phyloP scores from a whole-genome alignment of 2,113 vertebrate genomes.

The Cyanocitta stelleri region DNA sequence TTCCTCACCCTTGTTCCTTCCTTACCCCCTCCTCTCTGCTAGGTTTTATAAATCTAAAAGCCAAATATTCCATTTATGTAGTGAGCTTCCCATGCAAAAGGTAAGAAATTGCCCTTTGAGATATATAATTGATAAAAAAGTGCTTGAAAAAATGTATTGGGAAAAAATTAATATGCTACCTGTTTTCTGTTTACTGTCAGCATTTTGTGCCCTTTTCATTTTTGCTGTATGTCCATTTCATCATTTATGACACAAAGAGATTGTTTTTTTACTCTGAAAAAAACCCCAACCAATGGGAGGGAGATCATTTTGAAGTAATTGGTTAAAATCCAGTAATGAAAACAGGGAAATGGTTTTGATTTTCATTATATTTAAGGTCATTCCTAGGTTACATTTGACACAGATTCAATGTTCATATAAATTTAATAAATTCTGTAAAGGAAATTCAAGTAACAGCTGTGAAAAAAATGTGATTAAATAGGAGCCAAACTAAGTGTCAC shows the following conservation, averaged over 20 bases:
- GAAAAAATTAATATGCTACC: conserved; percentile 39
- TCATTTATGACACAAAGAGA: conserved; percentile 52
- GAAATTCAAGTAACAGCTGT: conserved; percentile 65
- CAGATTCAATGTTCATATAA: conserved; percentile 67
- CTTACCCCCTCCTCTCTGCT: background rate
- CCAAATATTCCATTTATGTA: background rate
- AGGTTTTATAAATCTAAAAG: conserved; percentile 57
- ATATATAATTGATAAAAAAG: conserved; percentile 13
- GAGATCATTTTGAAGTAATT: conserved; percentile 59
- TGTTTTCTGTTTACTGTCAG: conserved; percentile 48
- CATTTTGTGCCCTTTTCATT: conserved; percentile 30
- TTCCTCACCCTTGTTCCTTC: background rate
- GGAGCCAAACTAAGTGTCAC: conserved; percentile 60
- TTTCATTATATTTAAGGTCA: conserved; percentile 65
- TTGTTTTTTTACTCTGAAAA: background rate
- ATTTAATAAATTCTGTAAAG: conserved; percentile 71
- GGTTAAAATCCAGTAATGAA: conserved; percentile 62
- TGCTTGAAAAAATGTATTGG: conserved; percentile 33
- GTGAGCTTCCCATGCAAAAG: background rate
- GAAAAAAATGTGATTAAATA: conserved; percentile 65
- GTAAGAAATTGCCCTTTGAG: background rate
- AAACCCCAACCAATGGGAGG: background rate
- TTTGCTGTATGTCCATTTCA: conserved; percentile 28
- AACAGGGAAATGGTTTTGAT: conserved; percentile 64
- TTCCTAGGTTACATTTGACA: conserved; percentile 58